A percentile compares a stretch with the other conserved stretches of the same genome.
phyloP scores from a whole-genome alignment of 1,140 invertebrate genomes.

The Halesus radiatus region DNA sequence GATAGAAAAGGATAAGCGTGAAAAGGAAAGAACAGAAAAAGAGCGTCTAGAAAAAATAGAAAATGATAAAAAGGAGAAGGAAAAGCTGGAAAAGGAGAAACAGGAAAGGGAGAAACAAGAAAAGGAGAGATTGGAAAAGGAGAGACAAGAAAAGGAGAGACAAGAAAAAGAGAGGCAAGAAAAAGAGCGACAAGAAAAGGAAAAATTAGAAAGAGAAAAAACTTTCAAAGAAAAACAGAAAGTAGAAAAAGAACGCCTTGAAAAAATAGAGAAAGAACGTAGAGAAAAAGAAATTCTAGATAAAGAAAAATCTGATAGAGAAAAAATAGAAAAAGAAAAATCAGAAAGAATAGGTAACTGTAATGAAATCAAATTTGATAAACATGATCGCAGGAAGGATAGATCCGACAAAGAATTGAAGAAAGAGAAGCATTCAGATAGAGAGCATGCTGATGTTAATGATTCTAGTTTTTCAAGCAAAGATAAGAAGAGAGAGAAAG shows the following conservation, averaged over 20 bases:
- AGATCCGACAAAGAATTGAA: conserved; percentile 50
- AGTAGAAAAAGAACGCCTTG: conserved; percentile 59
- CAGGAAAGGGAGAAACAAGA: conserved; percentile 25
- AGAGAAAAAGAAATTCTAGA: conserved; percentile 61
- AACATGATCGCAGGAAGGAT: conserved; percentile 52
- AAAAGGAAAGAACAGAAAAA: conserved; percentile 43
- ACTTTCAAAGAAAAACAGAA: conserved; percentile 56
- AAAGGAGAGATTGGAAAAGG: conserved; percentile 58
- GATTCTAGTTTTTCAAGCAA: conserved; percentile 40
- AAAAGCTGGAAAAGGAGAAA: conserved; percentile 63
- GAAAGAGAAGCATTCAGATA: conserved; percentile 49
- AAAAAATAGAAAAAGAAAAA: conserved; percentile 65
- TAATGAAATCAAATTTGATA: conserved; percentile 56
- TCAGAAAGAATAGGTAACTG: conserved; percentile 66
- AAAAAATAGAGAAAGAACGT: conserved; percentile 61
- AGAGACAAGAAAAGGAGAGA: conserved; percentile 47
- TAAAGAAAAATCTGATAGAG: conserved; percentile 51
- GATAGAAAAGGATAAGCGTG: neutral
- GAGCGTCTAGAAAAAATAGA: conserved; percentile 57
- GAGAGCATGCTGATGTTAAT: conserved; percentile 25
- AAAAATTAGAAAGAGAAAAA: conserved; percentile 57
- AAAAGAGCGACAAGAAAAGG: conserved; percentile 70
- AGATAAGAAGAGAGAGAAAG: conserved; percentile 54
- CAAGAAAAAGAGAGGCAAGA: conserved; percentile 52
- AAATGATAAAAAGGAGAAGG: no score